Base-by-base conservation (phyloP, 2,797 vertebrate genomes). In the Amblyopsis hoosieri region DNA sequence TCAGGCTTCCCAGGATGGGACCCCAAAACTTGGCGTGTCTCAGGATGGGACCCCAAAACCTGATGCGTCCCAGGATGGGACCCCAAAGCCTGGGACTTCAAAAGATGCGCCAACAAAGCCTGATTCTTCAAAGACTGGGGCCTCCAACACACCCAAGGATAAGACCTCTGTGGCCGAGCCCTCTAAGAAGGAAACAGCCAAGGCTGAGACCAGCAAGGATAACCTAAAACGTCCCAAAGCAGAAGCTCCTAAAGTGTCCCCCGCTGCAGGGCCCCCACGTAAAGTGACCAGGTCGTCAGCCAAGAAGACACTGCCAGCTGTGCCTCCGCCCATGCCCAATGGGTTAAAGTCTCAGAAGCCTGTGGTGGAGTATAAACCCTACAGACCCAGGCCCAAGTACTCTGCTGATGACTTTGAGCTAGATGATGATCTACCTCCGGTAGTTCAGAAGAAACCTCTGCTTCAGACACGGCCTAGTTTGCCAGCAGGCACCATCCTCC, bases 341-440 rank as follows among this genome's bases (percentile, higher is more conserved):
- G 93, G 93, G 45, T 62, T 93, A 13, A 90, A 79, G 19, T 55
- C 74, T 59, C 79, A 88, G 52, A 93, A 93, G 63, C 77, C 83
- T 57, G 81, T 66, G 29, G 71, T 92, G 2, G 93, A 93, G 68
- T 93, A 93, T 76, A 94, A 91, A 72, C 89, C 91, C 2, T 94
- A 93, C 81, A 90, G 79, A 56, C 92, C 93, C 54, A 84, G 92
- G 47, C 90, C 90, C 45, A 93, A 92, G 71, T 94, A 93, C 67
- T 90, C 93, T 13, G 66, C 80, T 17, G 92, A 91, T 56, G 93
- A 94, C 65, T 94, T 94, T 85, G 92, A 93, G 57, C 79, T 94
- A 0, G 93, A 94, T 50, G 90, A 92, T 6, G 92, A 94, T 48
- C 90, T 89, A 1, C 31, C 85, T 61, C 85, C 85, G 10, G 65